Conservation (phyloP, 2,113 vertebrate species). For the Desmodus rotundus region DNA sequence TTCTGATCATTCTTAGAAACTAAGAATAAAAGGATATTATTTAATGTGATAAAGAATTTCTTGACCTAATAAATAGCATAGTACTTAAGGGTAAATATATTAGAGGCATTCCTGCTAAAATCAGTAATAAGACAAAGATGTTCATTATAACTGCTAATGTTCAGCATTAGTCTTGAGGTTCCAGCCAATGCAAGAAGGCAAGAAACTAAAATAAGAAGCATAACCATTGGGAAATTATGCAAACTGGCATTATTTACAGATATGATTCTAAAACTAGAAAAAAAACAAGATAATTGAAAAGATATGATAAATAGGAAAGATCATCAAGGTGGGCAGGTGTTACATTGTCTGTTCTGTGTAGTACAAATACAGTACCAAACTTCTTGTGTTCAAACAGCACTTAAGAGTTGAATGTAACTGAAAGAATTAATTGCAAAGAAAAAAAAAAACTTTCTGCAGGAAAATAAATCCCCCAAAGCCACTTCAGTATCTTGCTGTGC, state of each 20-base stretch:
- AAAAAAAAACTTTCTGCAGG: background rate
- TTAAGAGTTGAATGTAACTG: constrained; percentile 21
- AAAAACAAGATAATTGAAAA: constrained; percentile 13
- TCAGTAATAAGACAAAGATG: constrained; percentile 4
- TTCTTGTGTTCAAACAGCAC: background rate
- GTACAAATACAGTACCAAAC: background rate
- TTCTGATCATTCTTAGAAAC: constrained; percentile 35
- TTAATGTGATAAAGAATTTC: background rate
- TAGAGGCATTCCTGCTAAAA: background rate
- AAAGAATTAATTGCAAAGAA: background rate
- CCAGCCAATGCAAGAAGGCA: constrained; percentile 8
- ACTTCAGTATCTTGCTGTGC: constrained; percentile 5
- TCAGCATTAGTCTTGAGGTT: constrained; percentile 21
- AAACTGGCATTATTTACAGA: background rate
- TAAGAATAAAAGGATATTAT: constrained; percentile 4
- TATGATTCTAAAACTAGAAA: background rate
- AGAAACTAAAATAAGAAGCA: constrained; percentile 10
- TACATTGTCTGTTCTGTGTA: constrained; percentile 19
- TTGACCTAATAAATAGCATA: background rate
- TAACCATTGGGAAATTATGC: background rate
- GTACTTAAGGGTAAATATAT: constrained; percentile 29
- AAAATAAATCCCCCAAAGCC: background rate
- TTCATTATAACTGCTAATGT: background rate
- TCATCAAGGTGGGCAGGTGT: background rate
- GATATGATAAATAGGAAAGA: background rate